Percentiles rank a stretch among this genome's conserved stretches.
These are phyloP conservation scores for Gallirallus australis DNA, from an alignment of 2,797 vertebrate species.

Conservation along the genomic window DNA sequence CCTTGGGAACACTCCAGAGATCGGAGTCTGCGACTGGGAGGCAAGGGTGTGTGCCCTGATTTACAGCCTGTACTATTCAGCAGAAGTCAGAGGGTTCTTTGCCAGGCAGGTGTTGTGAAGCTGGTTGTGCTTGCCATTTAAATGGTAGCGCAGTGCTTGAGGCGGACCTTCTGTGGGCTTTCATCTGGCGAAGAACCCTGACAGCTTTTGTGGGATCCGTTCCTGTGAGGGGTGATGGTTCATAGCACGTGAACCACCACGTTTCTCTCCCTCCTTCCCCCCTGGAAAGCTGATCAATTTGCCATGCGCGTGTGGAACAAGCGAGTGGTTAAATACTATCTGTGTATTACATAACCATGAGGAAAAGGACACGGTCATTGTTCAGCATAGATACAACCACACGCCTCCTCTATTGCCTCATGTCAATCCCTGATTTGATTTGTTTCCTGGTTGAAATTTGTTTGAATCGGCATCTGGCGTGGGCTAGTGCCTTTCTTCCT, in stretches of 20 bases:
- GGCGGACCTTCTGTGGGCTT: not conserved
- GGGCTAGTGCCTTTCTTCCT: not conserved
- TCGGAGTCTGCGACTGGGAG: not conserved
- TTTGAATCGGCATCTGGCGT: not conserved
- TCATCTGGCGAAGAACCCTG: accelerated
- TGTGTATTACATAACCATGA: not conserved
- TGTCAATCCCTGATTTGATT: not conserved
- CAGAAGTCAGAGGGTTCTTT: not conserved
- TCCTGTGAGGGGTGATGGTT: not conserved
- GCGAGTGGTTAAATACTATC: not conserved
- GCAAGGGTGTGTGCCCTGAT: not conserved
- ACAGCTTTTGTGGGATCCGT: not conserved
- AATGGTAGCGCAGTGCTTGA: not conserved
- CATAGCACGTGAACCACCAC: accelerated
- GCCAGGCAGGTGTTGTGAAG: not conserved
- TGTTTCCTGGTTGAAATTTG: not conserved
- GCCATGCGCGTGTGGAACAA: not conserved
- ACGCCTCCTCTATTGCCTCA: not conserved
- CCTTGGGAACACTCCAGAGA: accelerated
- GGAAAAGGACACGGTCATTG: not conserved
- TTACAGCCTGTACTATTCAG: not conserved
- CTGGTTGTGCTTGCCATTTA: accelerated
- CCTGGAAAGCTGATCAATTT: not conserved
- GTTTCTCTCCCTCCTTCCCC: not conserved
- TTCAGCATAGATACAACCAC: not conserved